Base-by-base conservation (phyloP, 2,888 invertebrate genomes). In the Leucoma salicis region DNA sequence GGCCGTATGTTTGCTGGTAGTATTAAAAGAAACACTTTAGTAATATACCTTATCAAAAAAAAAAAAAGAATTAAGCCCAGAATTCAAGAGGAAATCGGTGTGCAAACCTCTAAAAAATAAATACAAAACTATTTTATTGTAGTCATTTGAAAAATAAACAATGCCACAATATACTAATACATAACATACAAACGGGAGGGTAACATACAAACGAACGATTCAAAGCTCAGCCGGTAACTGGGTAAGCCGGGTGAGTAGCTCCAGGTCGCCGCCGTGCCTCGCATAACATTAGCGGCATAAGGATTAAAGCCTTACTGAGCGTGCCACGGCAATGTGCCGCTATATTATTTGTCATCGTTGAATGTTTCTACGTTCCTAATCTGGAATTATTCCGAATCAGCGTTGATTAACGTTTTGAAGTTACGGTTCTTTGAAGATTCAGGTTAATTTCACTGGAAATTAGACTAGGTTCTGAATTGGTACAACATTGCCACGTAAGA, bases 171-270 rank as follows among this genome's bases (percentile, higher is more conserved):
- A 37, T 10, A 28, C 21, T 24, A 33, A 42, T 21, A 42, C 28
- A 13, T 34, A 43, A 35, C 37, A 38, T 35, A 35, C 31, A 36
- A 44, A 16, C 25, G 39, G 41, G 43, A 38, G 53, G 14, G 14
- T 50, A 50, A 57, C 46, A 45, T 50, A 48, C 47, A 61, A 57
- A 57, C 41, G 53, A 38, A 48, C 57, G 58, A 61, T 53, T 57
- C 53, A 57, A 53, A 61, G 58, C 61, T 58, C 61, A 57, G 53
- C 57, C 21, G 50, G 58, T 61, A 60, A 57, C 47, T 39, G 46
- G 61, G 58, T 58, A 61, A 61, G 61, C 58, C 48, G 47, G 48
- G 42, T 39, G 38, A 42, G 37, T 31, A 31, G 38, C 50, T 50
- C 57, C 61, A 46, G 50, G 58, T 55, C 57, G 57, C 18, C 13